Evolutionary conservation across 2,888 invertebrate genomes (phyloP).

Genomic region (Candidula unifasciata): DNA sequence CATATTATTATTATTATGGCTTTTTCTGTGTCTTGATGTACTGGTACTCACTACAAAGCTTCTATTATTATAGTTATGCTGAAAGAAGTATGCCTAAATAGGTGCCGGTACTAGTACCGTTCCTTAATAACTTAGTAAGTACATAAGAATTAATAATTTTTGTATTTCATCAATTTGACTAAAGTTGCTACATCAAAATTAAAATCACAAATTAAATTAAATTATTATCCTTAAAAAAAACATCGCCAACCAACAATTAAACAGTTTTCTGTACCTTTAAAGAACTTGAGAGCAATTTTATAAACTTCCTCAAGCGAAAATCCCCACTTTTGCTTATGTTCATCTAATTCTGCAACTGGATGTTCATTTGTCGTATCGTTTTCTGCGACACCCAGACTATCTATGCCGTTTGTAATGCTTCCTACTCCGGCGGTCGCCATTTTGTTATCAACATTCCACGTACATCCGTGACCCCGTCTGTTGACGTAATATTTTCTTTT

Average conservation of each 20-base stretch:
- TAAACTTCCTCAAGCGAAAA: slow-evolving; percentile 86
- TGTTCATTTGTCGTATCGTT: slow-evolving; percentile 46
- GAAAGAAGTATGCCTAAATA: too few species aligned
- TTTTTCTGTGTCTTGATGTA: too few species aligned
- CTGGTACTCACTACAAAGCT: too few species aligned
- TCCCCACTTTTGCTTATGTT: slow-evolving; percentile 76
- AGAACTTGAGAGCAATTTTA: slow-evolving; percentile 91
- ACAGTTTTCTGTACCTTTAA: slow-evolving; percentile 86
- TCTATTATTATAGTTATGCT: too few species aligned
- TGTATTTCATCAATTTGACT: too few species aligned
- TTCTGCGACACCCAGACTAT: slow-evolving; percentile 57
- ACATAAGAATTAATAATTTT: too few species aligned
- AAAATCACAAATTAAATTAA: background rate
- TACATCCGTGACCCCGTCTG: slow-evolving; percentile 45
- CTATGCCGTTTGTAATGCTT: slow-evolving; percentile 59
- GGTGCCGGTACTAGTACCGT: too few species aligned
- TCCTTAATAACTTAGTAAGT: too few species aligned
- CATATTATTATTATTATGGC: too few species aligned
- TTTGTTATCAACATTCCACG: slow-evolving; percentile 56
- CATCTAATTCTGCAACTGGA: slow-evolving; percentile 39
- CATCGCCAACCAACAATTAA: background rate
- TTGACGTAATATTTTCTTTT: slow-evolving; percentile 1
- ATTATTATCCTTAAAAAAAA: background rate
- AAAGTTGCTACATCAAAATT: too few species aligned
- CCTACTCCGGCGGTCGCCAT: slow-evolving; percentile 62